Percentiles rank a stretch among this genome's conserved stretches.
Evolutionary conservation across 2,888 invertebrate species (phyloP).

Genomic region (Zonitis immaculata): DNA sequence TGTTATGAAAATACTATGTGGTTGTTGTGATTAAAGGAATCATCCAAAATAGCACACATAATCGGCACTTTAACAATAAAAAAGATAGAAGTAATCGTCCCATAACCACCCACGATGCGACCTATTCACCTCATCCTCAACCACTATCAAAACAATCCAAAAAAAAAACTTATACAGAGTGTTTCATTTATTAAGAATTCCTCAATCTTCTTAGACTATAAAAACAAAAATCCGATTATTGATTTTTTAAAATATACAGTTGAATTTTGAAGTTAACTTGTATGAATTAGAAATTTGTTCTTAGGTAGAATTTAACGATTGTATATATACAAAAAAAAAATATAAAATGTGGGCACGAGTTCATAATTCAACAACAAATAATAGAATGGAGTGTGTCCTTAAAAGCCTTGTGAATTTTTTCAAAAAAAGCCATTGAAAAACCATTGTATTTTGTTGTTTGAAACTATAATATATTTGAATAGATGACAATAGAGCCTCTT

Average conservation of each 20-base stretch:
- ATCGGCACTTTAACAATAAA: constrained; percentile 21
- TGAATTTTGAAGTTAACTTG: too few species aligned
- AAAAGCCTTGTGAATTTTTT: constrained; percentile 32
- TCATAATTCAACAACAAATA: too few species aligned
- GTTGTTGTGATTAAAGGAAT: constrained; percentile 28
- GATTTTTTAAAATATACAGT: too few species aligned
- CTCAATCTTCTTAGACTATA: too few species aligned
- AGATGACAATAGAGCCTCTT: constrained; percentile 13
- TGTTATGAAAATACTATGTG: too few species aligned
- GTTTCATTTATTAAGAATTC: too few species aligned
- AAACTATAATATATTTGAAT: constrained; percentile 3
- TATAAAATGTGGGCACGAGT: constrained; percentile 36
- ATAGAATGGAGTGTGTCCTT: constrained; percentile 28
- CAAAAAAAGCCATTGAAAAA: constrained; percentile 34
- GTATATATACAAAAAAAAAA: too few species aligned
- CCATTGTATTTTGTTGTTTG: constrained; percentile 13
- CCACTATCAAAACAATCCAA: constrained; percentile 3
- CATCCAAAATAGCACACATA: constrained; percentile 27
- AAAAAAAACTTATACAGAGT: too few species aligned
- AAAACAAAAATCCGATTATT: too few species aligned
- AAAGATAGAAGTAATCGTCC: constrained; percentile 7
- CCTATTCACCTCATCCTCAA: constrained; percentile 15
- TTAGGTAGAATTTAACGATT: too few species aligned
- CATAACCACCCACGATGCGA: constrained; percentile 28
- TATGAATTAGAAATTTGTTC: too few species aligned